Conservation (phyloP, 2,113 vertebrate genomes). For the Zosterops hypoxanthus region DNA sequence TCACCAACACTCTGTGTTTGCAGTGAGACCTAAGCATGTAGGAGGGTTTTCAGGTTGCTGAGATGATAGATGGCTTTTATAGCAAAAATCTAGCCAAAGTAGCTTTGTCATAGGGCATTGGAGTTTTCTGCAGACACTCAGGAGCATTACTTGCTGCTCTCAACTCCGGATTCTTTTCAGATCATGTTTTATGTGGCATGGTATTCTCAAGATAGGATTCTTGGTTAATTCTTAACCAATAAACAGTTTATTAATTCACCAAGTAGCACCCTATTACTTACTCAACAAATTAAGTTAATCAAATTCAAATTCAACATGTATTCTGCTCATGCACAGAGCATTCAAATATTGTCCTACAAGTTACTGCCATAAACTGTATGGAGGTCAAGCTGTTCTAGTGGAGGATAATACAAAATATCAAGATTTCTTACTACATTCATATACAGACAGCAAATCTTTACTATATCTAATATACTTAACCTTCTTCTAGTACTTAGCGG, state of each 20-base stretch:
- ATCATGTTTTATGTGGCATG: slow-evolving; percentile 25
- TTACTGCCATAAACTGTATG: not conserved
- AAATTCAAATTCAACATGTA: slow-evolving; percentile 12
- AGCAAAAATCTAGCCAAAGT: not conserved
- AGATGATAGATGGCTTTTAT: not conserved
- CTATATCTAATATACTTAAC: not conserved
- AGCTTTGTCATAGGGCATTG: not conserved
- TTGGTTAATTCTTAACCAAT: slow-evolving; percentile 48
- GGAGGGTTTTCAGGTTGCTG: not conserved
- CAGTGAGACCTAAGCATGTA: not conserved
- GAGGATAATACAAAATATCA: not conserved
- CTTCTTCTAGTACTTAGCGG: not conserved
- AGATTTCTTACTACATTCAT: not conserved
- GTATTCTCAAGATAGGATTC: slow-evolving; percentile 25
- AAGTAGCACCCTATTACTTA: slow-evolving; percentile 12
- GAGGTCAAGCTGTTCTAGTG: not conserved
- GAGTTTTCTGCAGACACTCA: not conserved
- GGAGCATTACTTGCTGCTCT: not conserved
- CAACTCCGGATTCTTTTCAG: not conserved
- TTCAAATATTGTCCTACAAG: not conserved
- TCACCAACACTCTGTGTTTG: not conserved
- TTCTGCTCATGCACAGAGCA: not conserved
- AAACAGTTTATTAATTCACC: slow-evolving; percentile 52
- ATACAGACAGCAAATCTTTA: not conserved
- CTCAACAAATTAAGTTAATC: slow-evolving; percentile 34